phyloP scores from a whole-genome alignment of 2,888 invertebrate genomes.

The Mystacides longicornis region DNA sequence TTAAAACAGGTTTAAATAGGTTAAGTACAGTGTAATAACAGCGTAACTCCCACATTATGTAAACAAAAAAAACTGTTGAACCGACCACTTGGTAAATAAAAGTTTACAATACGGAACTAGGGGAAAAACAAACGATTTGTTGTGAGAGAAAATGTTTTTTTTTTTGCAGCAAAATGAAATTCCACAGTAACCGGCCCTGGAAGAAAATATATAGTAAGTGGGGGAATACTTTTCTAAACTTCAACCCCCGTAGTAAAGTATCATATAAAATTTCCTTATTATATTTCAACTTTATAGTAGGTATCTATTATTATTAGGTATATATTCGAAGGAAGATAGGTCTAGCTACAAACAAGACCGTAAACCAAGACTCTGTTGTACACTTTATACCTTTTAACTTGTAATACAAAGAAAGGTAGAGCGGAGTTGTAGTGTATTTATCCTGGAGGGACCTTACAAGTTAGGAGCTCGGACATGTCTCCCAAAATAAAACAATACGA shows the following conservation, averaged over 20 bases:
- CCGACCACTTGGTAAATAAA: too few species aligned
- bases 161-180: too few species aligned
- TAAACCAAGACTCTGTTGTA: slow-evolving; percentile 17
- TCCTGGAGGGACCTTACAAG: background rate
- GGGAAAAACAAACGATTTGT: too few species aligned
- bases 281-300: slow-evolving; percentile 19
- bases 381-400: slow-evolving; percentile 9
- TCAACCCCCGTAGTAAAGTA: slow-evolving; percentile 15
- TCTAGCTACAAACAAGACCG: slow-evolving; percentile 25
- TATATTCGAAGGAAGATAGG: slow-evolving; percentile 16
- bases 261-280: slow-evolving; percentile 20
- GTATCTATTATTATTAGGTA: background rate
- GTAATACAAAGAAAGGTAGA: background rate
- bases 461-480: background rate
- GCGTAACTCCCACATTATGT: too few species aligned
- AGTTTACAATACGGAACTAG: too few species aligned
- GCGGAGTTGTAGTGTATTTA: background rate
- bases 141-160: too few species aligned
- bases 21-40: too few species aligned
- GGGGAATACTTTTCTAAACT: slow-evolving; percentile 24
- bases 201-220: slow-evolving; percentile 9
- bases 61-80: too few species aligned
- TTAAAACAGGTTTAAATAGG: too few species aligned
- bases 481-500: background rate
- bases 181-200: too few species aligned